Evolutionary conservation across 2,797 vertebrate genomes (phyloP).

Genomic region (Pteronotus mesoamericanus): DNA sequence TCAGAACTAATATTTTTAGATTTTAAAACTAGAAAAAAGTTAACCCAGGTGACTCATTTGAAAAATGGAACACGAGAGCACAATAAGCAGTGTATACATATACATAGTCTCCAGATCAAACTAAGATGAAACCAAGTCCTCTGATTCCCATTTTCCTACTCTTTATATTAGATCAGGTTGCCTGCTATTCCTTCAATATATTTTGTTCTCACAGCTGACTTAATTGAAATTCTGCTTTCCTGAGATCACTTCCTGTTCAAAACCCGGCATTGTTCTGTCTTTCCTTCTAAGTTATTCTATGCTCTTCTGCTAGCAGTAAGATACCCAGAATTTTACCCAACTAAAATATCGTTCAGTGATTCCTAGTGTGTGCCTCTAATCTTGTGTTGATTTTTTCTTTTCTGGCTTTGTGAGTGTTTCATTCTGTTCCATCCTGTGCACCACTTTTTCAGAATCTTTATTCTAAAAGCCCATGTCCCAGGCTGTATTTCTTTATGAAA

Average conservation of each 20-base stretch:
- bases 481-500: background rate
- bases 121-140: background rate
- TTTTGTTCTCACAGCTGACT: background rate
- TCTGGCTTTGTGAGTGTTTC: background rate
- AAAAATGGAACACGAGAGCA: background rate
- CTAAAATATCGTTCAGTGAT: background rate
- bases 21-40: background rate
- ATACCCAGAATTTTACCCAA: background rate
- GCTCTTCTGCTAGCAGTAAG: background rate
- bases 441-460: background rate
- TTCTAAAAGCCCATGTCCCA: background rate
- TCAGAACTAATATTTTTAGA: background rate
- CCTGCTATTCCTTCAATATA: background rate
- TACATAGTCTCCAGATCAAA: background rate
- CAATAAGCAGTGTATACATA: background rate
- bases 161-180: background rate
- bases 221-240: background rate
- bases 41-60: background rate
- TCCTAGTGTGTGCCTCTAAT: background rate
- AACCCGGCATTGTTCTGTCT: background rate
- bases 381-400: background rate
- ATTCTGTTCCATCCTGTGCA: background rate
- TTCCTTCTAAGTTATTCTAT: background rate
- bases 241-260: background rate
- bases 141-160: background rate